Conservation (phyloP, 1,140 invertebrate species). For the Tetragonula clypearis region DNA sequence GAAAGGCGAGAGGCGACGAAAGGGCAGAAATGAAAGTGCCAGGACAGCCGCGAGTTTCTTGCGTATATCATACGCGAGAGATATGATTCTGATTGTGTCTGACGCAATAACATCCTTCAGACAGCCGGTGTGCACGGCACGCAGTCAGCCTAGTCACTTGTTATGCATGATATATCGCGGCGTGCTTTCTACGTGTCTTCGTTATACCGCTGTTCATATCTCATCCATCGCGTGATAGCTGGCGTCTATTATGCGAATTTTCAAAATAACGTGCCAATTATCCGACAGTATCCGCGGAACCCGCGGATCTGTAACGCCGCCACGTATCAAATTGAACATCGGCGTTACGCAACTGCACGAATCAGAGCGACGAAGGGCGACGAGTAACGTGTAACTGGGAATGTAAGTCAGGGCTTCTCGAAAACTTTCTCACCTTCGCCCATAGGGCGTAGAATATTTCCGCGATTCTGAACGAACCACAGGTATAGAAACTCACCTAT, state of each 20-base stretch:
- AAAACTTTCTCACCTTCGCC: too few relatives aligned
- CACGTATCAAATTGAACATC: slow-evolving; percentile 29
- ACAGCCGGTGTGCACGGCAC: slow-evolving; percentile 60
- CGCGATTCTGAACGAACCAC: too few relatives aligned
- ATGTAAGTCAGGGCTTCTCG: not conserved
- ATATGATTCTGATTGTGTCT: slow-evolving; percentile 67
- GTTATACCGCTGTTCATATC: slow-evolving; percentile 66
- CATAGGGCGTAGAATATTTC: too few relatives aligned
- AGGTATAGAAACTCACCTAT: too few relatives aligned
- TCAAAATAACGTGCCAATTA: slow-evolving; percentile 62
- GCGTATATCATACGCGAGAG: slow-evolving; percentile 47
- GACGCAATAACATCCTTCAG: slow-evolving; percentile 64
- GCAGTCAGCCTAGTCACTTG: slow-evolving; percentile 65
- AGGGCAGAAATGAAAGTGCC: slow-evolving; percentile 36
- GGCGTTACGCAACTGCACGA: not conserved
- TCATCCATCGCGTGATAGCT: slow-evolving; percentile 57
- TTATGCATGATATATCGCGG: slow-evolving; percentile 70
- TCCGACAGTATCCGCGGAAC: not conserved
- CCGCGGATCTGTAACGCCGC: not conserved
- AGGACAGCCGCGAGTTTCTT: slow-evolving; percentile 37
- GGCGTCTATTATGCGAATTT: slow-evolving; percentile 62
- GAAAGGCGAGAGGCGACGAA: not conserved
- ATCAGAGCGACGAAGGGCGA: not conserved
- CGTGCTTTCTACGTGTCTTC: slow-evolving; percentile 71
- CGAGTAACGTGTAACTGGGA: not conserved